Conservation (phyloP, 2,888 invertebrate species). For the Himalopsyche kuldschensis region DNA sequence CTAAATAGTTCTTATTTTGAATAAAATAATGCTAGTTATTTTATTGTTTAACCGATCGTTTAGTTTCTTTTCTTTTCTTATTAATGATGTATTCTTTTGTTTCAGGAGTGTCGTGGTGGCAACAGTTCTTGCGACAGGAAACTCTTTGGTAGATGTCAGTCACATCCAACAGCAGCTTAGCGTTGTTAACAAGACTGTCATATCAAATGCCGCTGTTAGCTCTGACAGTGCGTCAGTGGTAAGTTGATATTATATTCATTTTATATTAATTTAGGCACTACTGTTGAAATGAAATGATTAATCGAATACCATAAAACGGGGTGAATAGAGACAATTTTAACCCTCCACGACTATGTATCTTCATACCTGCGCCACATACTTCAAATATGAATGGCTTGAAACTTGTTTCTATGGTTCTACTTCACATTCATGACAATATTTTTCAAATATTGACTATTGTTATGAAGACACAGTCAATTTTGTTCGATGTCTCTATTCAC, state of each 20-base stretch:
- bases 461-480: too few relatives aligned
- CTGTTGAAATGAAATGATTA: not conserved
- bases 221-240: slow-evolving; percentile 38
- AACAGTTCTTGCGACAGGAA: slow-evolving; percentile 67
- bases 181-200: slow-evolving; percentile 52
- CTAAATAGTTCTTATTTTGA: not conserved
- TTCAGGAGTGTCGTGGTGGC: slow-evolving; percentile 73
- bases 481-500: too few relatives aligned
- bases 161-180: slow-evolving; percentile 67
- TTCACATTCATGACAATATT: too few relatives aligned
- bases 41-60: not conserved
- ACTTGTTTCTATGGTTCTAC: too few relatives aligned
- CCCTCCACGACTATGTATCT: too few relatives aligned
- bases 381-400: too few relatives aligned
- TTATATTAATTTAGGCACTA: not conserved
- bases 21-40: not conserved
- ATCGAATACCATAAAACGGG: too few relatives aligned
- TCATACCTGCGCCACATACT: too few relatives aligned
- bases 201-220: slow-evolving; percentile 48
- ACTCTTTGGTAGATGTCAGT: slow-evolving; percentile 71
- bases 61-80: not conserved
- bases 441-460: too few relatives aligned
- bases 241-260: slow-evolving; percentile 12
- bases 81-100: slow-evolving; percentile 40
- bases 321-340: too few relatives aligned